Percentiles rank a stretch among this genome's conserved stretches.
These are phyloP conservation scores for Piezodorus guildinii DNA, from an alignment of 1,140 invertebrate species.

Conservation along the genomic window DNA sequence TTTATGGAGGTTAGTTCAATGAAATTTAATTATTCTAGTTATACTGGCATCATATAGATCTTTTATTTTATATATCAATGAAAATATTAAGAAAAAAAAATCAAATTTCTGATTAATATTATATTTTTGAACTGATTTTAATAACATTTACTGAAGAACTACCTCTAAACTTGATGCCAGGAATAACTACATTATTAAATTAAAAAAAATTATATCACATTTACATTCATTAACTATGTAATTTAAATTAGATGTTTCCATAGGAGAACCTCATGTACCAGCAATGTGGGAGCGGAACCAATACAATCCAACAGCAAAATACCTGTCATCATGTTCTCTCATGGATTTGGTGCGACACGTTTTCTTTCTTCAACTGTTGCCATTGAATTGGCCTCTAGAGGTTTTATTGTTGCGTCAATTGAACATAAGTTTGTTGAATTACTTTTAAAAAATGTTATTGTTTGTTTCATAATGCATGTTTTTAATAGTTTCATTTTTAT, in stretches of 20 bases:
- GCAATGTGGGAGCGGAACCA: conserved; percentile 40
- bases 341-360: conserved; percentile 50
- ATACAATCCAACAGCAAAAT: conserved; percentile 33
- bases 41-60: neutral
- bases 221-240: conserved; percentile 2
- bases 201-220: neutral
- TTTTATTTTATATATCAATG: no score
- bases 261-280: conserved; percentile 41
- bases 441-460: neutral
- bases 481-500: neutral
- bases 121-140: no score
- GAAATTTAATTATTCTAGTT: conserved; percentile 12
- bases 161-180: neutral
- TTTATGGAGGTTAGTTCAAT: conserved; percentile 30
- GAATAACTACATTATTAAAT: neutral
- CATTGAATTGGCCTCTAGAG: conserved; percentile 49
- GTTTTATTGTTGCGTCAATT: conserved; percentile 50
- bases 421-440: conserved; percentile 44
- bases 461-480: neutral
- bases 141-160: neutral
- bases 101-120: no score
- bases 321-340: conserved; percentile 52
- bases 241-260: conserved; percentile 23
- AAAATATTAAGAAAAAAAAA: no score
- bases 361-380: conserved; percentile 48